These are phyloP conservation scores for Callimico goeldii DNA, from an alignment of 2,797 vertebrate species.

Conservation along the genomic window DNA sequence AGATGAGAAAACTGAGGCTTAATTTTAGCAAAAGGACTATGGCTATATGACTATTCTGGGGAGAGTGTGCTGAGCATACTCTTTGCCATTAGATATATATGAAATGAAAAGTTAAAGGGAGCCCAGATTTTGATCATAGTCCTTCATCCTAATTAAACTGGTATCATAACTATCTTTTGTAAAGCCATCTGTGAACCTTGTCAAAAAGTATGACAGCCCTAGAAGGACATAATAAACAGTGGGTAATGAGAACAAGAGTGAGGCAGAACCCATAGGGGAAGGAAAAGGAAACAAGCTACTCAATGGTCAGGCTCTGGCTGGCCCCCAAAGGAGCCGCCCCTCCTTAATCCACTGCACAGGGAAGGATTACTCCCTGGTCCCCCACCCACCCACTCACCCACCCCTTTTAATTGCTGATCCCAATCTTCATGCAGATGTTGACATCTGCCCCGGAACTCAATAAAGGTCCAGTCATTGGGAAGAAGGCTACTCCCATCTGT, in stretches of 20 bases:
- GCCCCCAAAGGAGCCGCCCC: constrained; percentile 70
- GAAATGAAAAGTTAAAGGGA: constrained; percentile 1
- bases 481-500: not conserved
- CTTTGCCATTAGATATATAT: not conserved
- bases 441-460: not conserved
- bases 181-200: constrained; percentile 11
- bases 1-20: constrained; percentile 17
- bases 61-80: not conserved
- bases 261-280: constrained; percentile 15
- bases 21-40: not conserved
- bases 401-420: not conserved
- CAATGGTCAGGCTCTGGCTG: constrained; percentile 70
- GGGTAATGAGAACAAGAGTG: not conserved
- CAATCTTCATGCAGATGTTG: constrained; percentile 25
- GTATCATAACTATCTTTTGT: not conserved
- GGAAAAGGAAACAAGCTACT: constrained; percentile 72
- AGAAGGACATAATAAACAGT: constrained; percentile 8
- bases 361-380: not conserved
- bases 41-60: not conserved
- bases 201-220: constrained; percentile 18
- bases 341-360: constrained; percentile 55
- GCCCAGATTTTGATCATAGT: not conserved
- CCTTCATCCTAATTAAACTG: not conserved
- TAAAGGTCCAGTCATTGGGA: not conserved
- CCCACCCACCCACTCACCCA: constrained; percentile 47